Conservation (phyloP, 1,140 invertebrate genomes). For the Drosophila simulans region DNA sequence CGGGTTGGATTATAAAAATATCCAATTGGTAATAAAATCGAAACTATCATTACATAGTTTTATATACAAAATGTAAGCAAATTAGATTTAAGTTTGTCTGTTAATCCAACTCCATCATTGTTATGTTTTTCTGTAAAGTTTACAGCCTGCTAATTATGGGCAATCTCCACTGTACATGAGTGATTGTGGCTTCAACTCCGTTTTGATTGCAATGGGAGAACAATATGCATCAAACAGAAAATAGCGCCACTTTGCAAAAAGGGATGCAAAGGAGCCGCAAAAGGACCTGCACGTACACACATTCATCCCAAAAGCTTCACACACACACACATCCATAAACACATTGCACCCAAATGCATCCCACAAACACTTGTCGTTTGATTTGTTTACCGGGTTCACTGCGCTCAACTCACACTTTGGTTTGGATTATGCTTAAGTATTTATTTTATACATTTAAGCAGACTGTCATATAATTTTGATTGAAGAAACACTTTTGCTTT, state of each 20-base stretch:
- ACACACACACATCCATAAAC: constrained; percentile 4
- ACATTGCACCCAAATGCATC: constrained; percentile 12
- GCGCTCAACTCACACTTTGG: constrained; percentile 2
- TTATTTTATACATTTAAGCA: neutral
- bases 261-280: constrained; percentile 35
- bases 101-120: no score
- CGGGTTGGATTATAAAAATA: no score
- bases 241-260: constrained; percentile 48
- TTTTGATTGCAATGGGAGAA: constrained; percentile 51
- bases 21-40: no score
- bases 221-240: constrained; percentile 43
- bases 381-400: constrained; percentile 35
- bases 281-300: constrained; percentile 21
- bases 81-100: no score
- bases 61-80: no score
- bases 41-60: no score
- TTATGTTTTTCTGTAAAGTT: no score
- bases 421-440: neutral
- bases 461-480: constrained; percentile 1
- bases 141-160: neutral
- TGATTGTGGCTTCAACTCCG: constrained; percentile 24
- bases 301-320: constrained; percentile 3
- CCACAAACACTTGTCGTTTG: constrained; percentile 32
- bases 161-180: constrained; percentile 8
- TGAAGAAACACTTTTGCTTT: constrained; percentile 1